Conservation (phyloP, 2,113 vertebrate species). For the Gallinago paraguaiae region DNA sequence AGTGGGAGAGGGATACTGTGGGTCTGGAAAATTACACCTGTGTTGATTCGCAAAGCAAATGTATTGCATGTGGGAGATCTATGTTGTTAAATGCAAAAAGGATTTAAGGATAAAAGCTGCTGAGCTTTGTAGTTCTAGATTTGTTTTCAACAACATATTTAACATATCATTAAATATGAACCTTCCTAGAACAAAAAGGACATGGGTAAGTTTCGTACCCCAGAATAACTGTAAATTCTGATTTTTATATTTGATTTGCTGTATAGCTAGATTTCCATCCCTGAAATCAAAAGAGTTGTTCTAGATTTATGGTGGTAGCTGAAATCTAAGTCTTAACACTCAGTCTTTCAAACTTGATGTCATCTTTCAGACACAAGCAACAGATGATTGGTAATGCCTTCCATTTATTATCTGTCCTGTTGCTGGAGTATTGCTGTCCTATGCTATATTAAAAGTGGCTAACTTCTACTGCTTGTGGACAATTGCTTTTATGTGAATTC, state of each 20-base stretch:
- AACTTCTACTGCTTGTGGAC: slow-evolving; percentile 25
- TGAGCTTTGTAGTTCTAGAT: background rate
- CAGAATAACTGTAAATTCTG: background rate
- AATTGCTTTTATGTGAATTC: slow-evolving; percentile 32
- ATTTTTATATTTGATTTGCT: background rate
- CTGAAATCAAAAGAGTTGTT: background rate
- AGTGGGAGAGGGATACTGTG: background rate
- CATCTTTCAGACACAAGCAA: slow-evolving; percentile 14
- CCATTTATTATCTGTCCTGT: slow-evolving; percentile 28
- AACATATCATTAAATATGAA: background rate
- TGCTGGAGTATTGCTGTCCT: slow-evolving; percentile 32
- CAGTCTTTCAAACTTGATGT: background rate
- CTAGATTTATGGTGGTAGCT: background rate
- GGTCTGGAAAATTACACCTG: background rate
- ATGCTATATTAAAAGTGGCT: background rate
- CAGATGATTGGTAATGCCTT: background rate
- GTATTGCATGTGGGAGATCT: background rate
- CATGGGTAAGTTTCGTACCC: slow-evolving; percentile 14
- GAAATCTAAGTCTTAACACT: background rate
- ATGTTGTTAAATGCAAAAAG: background rate
- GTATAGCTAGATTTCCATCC: background rate
- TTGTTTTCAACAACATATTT: background rate
- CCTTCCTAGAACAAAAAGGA: slow-evolving; percentile 16
- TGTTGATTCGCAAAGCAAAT: background rate
- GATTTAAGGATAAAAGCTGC: background rate